A percentile compares a stretch with the other conserved stretches of the same genome.
phyloP scores from a whole-genome alignment of 23 tunicate genomes.

The Styela plicata region DNA sequence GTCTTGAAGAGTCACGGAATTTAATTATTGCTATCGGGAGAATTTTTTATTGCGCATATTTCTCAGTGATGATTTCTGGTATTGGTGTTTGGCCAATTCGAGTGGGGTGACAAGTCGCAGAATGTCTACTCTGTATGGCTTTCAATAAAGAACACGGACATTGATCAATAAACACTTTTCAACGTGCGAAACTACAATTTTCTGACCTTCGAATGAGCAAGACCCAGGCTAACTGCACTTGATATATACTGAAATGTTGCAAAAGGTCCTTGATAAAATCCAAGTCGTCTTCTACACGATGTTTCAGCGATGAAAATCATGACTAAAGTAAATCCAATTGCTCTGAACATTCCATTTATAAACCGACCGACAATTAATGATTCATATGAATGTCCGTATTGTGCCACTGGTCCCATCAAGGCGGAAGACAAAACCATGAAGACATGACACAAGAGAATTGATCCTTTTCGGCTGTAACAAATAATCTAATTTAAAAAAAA shows the following conservation, averaged over 20 bases:
- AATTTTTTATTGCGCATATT: no score
- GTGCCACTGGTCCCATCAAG: slow-evolving; percentile 21
- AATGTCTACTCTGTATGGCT: no score
- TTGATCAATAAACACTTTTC: no score
- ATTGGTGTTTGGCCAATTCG: no score
- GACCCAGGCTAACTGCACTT: slow-evolving; percentile 8
- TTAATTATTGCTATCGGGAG: no score
- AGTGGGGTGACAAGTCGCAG: no score
- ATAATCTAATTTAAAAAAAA: no score
- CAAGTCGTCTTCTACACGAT: slow-evolving; percentile 11
- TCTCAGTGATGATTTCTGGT: no score
- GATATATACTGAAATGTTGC: not conserved
- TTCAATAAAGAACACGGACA: no score
- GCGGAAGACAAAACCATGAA: not conserved
- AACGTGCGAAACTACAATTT: no score
- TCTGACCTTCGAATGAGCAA: slow-evolving; percentile 5
- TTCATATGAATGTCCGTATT: slow-evolving; percentile 20
- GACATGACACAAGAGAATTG: slow-evolving; percentile 1
- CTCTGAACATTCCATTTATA: slow-evolving; percentile 10
- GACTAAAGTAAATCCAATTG: not conserved
- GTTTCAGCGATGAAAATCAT: slow-evolving; percentile 20
- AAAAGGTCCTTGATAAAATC: slow-evolving; percentile 18
- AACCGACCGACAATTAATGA: slow-evolving; percentile 24
- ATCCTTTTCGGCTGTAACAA: slow-evolving; percentile 9
- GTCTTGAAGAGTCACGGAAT: no score